Evolutionary conservation across 1,140 invertebrate species (phyloP).

Genomic region (Zaprionus nigranus): DNA sequence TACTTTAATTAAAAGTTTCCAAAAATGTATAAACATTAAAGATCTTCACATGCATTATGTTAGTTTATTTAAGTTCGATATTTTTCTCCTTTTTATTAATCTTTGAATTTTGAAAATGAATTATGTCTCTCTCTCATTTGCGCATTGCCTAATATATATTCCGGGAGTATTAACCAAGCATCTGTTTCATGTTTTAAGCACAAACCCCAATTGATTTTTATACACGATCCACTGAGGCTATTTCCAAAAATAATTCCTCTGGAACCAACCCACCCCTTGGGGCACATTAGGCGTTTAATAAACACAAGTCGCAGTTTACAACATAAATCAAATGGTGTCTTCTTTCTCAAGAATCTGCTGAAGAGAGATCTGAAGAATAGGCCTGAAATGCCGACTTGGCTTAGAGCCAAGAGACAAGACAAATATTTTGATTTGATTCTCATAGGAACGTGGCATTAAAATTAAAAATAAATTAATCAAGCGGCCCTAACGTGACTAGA

Average conservation of each 20-base stretch:
- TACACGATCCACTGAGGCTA: neutral
- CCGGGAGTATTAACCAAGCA: neutral
- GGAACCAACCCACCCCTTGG: neutral
- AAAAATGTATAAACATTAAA: too few relatives aligned
- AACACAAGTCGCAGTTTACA: conserved; percentile 47
- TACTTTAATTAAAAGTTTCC: too few relatives aligned
- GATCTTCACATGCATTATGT: neutral
- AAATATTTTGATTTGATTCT: conserved; percentile 56
- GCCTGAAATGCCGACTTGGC: conserved; percentile 39
- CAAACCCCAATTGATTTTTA: neutral
- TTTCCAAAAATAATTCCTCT: neutral
- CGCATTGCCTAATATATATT: neutral
- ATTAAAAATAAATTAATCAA: conserved; percentile 63
- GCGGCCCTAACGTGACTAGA: conserved; percentile 38
- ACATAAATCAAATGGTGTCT: conserved; percentile 53
- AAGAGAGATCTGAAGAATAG: conserved; percentile 17
- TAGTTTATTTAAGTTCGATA: neutral
- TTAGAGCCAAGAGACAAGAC: conserved; percentile 23
- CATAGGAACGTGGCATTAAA: conserved; percentile 39
- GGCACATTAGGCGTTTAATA: conserved; percentile 27
- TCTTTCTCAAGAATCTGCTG: conserved; percentile 4
- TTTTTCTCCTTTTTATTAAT: neutral
- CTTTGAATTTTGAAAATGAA: neutral
- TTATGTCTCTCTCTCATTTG: neutral
- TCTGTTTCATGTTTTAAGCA: conserved; percentile 4